A percentile compares a stretch with the other conserved stretches of the same genome.
Evolutionary conservation across 2,113 vertebrate species (phyloP).

Genomic region (Dendrocopos noguchii): DNA sequence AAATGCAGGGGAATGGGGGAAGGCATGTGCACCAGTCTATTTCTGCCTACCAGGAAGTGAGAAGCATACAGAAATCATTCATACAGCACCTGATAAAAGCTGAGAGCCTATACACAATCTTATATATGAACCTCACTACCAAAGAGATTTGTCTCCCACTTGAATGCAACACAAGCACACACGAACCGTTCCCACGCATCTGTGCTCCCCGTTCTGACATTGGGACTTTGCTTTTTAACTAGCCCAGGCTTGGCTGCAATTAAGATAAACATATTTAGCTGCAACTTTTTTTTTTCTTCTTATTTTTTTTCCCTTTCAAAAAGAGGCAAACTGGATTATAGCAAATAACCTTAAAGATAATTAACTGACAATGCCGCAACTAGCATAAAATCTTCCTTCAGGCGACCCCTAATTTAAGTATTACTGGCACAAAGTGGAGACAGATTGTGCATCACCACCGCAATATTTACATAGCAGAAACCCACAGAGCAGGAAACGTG

Average conservation of each 20-base stretch:
- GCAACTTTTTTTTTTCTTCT: slow-evolving; percentile 45
- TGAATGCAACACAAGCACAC: background rate
- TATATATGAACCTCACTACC: background rate
- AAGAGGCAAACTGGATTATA: slow-evolving; percentile 83
- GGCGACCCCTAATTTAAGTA: slow-evolving; percentile 94
- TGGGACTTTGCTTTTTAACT: slow-evolving; percentile 42
- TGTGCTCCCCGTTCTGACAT: background rate
- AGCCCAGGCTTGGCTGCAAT: slow-evolving; percentile 39
- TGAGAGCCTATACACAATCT: background rate
- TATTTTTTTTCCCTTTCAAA: slow-evolving; percentile 43
- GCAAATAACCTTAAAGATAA: slow-evolving; percentile 89
- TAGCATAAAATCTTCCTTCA: slow-evolving; percentile 92
- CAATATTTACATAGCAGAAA: slow-evolving; percentile 92
- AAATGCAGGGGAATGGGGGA: background rate
- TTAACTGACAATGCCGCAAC: slow-evolving; percentile 85
- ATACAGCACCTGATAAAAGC: background rate
- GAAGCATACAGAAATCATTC: background rate
- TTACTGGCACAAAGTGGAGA: slow-evolving; percentile 94
- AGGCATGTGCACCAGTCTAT: background rate
- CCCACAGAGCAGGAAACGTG: slow-evolving; percentile 95
- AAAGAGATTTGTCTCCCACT: background rate
- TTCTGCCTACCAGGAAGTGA: background rate
- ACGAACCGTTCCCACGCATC: background rate
- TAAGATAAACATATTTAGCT: slow-evolving; percentile 70
- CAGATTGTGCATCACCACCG: slow-evolving; percentile 94